phyloP scores from a whole-genome alignment of 2,888 invertebrate genomes.

The Cryptosula pallasiana region DNA sequence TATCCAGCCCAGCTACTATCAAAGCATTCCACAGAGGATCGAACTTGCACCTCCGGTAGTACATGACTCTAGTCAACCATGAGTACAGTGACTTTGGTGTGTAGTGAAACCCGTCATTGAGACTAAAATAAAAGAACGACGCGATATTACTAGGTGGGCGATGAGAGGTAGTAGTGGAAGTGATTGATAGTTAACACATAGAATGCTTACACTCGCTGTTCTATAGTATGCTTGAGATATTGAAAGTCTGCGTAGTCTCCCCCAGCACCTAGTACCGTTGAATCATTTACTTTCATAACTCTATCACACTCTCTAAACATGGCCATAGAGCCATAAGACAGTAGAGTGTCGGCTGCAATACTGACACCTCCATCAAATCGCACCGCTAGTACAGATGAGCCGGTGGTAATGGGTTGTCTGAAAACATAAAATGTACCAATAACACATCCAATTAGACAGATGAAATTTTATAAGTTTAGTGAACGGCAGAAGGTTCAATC shows the following conservation, averaged over 20 bases:
- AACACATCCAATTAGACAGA: no score
- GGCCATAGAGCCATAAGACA: conserved; percentile 88
- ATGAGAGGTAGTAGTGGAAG: no score
- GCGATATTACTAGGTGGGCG: no score
- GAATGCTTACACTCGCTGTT: conserved; percentile 64
- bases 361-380: conserved; percentile 82
- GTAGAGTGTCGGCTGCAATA: conserved; percentile 85
- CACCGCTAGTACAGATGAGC: conserved; percentile 83
- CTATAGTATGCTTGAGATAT: conserved; percentile 75
- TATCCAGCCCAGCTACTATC: conserved; percentile 82
- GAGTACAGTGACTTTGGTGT: conserved; percentile 86
- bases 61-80: conserved; percentile 90
- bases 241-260: conserved; percentile 98
- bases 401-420: conserved; percentile 76
- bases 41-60: conserved; percentile 75
- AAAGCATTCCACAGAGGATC: conserved; percentile 95
- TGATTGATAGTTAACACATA: no score
- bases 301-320: conserved; percentile 70
- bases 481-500: no score
- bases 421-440: conserved; percentile 33
- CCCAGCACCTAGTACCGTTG: conserved; percentile 79
- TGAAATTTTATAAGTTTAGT: no score
- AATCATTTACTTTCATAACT: conserved; percentile 80
- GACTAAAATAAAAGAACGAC: no score
- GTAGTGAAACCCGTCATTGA: conserved; percentile 79